A percentile compares a stretch with the other conserved stretches of the same genome.
Conservation (phyloP, 2,113 vertebrate species). For the Riparia riparia region DNA sequence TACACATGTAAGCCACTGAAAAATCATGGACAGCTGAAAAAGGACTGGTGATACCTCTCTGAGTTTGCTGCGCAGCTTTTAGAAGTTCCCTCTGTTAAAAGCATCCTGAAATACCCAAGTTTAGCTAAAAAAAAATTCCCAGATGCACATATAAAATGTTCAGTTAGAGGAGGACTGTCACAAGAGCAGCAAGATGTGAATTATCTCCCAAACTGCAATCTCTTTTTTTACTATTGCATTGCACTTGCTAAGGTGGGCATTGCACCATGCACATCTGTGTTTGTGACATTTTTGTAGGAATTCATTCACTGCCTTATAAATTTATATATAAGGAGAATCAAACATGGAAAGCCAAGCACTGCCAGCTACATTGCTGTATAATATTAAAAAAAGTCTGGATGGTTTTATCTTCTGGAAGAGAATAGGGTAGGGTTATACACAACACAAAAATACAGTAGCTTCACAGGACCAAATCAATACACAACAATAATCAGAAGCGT, state of each 20-base stretch:
- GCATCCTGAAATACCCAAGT: background rate
- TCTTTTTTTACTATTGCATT: background rate
- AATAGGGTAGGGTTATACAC: background rate
- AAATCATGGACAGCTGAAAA: background rate
- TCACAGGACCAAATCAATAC: background rate
- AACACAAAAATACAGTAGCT: background rate
- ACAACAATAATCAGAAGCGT: background rate
- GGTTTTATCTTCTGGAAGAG: background rate
- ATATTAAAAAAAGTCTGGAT: background rate
- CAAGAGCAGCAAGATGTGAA: background rate
- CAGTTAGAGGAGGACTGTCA: background rate
- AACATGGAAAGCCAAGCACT: background rate
- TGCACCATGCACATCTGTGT: background rate
- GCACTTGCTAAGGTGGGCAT: background rate
- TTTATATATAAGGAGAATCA: background rate
- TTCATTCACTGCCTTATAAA: background rate
- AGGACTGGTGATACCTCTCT: background rate
- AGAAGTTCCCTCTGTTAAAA: background rate
- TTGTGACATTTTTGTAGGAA: background rate
- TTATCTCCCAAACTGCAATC: background rate
- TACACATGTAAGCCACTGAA: background rate
- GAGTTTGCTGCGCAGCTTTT: background rate
- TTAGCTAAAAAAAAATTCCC: background rate
- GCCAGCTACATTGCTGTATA: background rate
- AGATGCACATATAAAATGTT: background rate